Evolutionary conservation across 2,888 invertebrate species (phyloP).

Genomic region (Limnephilus marmoratus): DNA sequence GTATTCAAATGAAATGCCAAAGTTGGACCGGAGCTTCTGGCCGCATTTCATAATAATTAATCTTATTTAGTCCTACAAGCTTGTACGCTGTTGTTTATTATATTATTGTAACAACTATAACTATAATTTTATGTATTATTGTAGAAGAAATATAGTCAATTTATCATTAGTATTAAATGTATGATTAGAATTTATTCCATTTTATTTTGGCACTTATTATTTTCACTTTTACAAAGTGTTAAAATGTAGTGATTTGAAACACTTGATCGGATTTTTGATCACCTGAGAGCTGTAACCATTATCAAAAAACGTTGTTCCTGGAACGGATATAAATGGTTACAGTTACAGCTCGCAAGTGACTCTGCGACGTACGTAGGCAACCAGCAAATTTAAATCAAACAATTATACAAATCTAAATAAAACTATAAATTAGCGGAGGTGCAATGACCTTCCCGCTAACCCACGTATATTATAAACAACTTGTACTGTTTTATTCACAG

Average conservation of each 20-base stretch:
- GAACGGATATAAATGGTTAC: too few relatives aligned
- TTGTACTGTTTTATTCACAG: neutral
- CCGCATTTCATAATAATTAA: neutral
- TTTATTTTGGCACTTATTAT: neutral
- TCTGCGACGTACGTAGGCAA: too few relatives aligned
- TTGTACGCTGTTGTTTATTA: slow-evolving; percentile 40
- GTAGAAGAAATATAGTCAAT: slow-evolving; percentile 44
- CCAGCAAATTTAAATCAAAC: too few relatives aligned
- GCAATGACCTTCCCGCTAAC: neutral
- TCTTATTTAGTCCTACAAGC: slow-evolving; percentile 33
- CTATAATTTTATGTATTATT: slow-evolving; percentile 26
- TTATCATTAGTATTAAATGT: slow-evolving; percentile 39
- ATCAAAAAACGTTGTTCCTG: too few relatives aligned
- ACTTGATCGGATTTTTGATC: neutral
- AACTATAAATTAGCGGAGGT: neutral
- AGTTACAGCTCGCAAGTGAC: too few relatives aligned
- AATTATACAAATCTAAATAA: too few relatives aligned
- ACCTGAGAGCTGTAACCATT: too few relatives aligned
- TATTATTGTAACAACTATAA: slow-evolving; percentile 30
- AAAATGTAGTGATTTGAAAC: neutral
- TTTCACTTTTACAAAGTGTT: neutral
- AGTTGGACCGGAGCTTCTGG: neutral
- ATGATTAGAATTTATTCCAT: slow-evolving; percentile 25
- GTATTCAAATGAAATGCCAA: neutral
- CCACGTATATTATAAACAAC: too few relatives aligned